phyloP scores from a whole-genome alignment of 2,888 invertebrate genomes.

The Achlya flavicornis region DNA sequence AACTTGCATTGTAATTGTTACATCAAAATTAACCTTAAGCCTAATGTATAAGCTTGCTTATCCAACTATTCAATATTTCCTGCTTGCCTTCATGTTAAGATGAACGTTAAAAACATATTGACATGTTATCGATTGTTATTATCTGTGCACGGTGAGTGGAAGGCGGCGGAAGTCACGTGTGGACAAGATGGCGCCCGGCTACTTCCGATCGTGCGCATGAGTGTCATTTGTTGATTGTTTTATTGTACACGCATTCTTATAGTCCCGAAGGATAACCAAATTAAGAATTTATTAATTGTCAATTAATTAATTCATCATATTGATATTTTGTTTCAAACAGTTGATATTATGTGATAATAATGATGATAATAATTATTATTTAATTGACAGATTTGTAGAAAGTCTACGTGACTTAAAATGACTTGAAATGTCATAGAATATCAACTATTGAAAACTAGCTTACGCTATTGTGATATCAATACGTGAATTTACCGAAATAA shows the following conservation, averaged over 20 bases:
- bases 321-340: no score
- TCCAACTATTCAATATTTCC: slow-evolving; percentile 23
- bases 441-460: no score
- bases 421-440: no score
- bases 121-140: slow-evolving; percentile 13
- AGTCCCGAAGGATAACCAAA: neutral
- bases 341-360: no score
- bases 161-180: slow-evolving; percentile 56
- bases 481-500: neutral
- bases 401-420: no score
- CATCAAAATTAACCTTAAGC: neutral
- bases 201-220: slow-evolving; percentile 45
- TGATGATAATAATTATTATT: no score
- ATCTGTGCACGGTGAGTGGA: slow-evolving; percentile 22
- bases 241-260: neutral
- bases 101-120: slow-evolving; percentile 21
- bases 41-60: neutral
- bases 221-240: slow-evolving; percentile 21
- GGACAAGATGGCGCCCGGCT: slow-evolving; percentile 46
- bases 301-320: no score
- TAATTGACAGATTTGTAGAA: no score
- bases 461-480: no score
- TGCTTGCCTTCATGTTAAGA: slow-evolving; percentile 28
- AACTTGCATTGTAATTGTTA: neutral
- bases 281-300: no score